Base-by-base conservation (phyloP, 2,113 vertebrate genomes). In the Stictonetta naevosa region DNA sequence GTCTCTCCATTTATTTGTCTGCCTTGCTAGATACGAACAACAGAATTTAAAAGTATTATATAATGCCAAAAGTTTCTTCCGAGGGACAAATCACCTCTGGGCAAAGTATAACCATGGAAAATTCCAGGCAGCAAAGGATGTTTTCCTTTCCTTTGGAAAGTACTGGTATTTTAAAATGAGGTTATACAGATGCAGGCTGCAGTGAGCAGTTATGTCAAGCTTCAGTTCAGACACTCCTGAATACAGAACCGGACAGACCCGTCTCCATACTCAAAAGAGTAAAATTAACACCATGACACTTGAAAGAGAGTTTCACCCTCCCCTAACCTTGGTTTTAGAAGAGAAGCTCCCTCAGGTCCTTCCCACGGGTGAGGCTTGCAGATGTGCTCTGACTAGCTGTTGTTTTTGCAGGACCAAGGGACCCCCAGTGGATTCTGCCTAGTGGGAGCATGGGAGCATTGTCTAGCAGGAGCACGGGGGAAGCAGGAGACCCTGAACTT, bases 401-500 rank as follows among this genome's bases (percentile, higher is more conserved):
- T 73, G 36, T 55, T 73, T 28, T 44, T 34, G 23, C 55, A 46
- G n/a, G 26, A 77, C 33, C n/a, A 46, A 22, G 42, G 33, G 11
- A 17, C 46, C 50, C 50, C 23, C 1, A 0, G 4, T 0, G 0
- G 4, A 2, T 40, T 55, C 31, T 77, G 44, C 63, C 0, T 0
- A 9, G 59, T 26, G 19, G 40, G 40, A 40, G 40, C 40, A 40
- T 40, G 40, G 40, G 40, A 40, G 40, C 40, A 40, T 40, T 40
- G 40, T 40, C 40, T 40, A 58, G 33, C 23, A 20, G 36, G 34
- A 77, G 12, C 1, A 0, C 11, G 8, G 21, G 25, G 25, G n/a
- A 81, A 88, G 53, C 4, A 66, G 33, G 28, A 19, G 7, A 33
- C 7, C 3, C 4, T 8, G 10, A 29, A 7, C 13, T 89, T 42